phyloP scores from a whole-genome alignment of 2,797 vertebrate species.

The Hydrolagus colliei region DNA sequence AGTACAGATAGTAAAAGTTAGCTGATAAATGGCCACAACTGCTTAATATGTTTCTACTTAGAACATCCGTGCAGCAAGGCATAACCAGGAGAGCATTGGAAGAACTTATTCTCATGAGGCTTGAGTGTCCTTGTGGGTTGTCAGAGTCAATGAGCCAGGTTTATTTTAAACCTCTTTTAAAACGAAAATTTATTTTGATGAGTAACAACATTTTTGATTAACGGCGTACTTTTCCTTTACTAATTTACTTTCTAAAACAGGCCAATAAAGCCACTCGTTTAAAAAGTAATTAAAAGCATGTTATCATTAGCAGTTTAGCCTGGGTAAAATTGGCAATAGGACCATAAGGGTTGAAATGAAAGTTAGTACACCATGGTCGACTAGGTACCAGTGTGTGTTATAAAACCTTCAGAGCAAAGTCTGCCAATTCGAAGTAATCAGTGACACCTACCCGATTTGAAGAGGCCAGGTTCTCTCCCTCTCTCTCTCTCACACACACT shows the following conservation, averaged over 20 bases:
- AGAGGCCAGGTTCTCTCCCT: conserved; percentile 45
- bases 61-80: conserved; percentile 68
- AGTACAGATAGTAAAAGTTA: conserved; percentile 74
- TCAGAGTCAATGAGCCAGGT: conserved; percentile 76
- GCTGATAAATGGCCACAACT: conserved; percentile 78
- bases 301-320: conserved; percentile 91
- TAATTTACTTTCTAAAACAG: conserved; percentile 74
- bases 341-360: conserved; percentile 74
- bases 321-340: conserved; percentile 78
- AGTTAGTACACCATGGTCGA: conserved; percentile 61
- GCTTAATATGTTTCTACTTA: conserved; percentile 63
- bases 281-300: conserved; percentile 87
- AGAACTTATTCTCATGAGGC: conserved; percentile 59
- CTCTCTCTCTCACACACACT: conserved; percentile 41
- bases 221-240: conserved; percentile 59
- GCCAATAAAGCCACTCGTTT: conserved; percentile 71
- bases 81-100: conserved; percentile 57
- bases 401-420: conserved; percentile 32
- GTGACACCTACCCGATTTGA: conserved; percentile 52
- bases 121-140: conserved; percentile 70
- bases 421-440: conserved; percentile 49
- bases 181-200: conserved; percentile 78
- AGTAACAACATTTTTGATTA: conserved; percentile 74
- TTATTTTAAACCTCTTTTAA: conserved; percentile 75
- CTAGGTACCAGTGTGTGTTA: conserved; percentile 4